These are phyloP conservation scores for Oscheius sp. DNA, from an alignment of 2,888 invertebrate genomes.

Conservation along the genomic window DNA sequence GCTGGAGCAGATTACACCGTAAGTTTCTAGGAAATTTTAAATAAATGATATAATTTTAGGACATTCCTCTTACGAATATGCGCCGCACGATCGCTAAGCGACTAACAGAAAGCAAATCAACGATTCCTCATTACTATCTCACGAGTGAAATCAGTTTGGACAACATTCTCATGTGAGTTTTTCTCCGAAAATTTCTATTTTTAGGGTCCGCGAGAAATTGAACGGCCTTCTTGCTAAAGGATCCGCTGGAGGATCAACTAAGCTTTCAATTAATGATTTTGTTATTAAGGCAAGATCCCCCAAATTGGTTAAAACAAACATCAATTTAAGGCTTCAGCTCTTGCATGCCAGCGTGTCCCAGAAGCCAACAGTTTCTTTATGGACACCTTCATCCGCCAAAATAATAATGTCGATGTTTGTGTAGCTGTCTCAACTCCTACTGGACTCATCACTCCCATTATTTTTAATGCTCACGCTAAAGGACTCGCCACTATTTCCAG, in stretches of 20 bases:
- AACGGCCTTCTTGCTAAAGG: conserved; percentile 60
- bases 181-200: conserved; percentile 67
- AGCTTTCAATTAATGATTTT: conserved; percentile 79
- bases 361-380: conserved; percentile 93
- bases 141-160: conserved; percentile 87
- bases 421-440: conserved; percentile 94
- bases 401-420: conserved; percentile 83
- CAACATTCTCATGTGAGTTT: conserved; percentile 75
- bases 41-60: conserved; percentile 17
- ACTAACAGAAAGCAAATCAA: conserved; percentile 77
- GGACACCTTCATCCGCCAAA: conserved; percentile 78
- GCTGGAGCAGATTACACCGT: conserved; percentile 42
- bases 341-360: conserved; percentile 73
- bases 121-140: conserved; percentile 96
- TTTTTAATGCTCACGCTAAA: conserved; percentile 76
- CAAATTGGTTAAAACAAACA: background rate
- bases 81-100: conserved; percentile 77
- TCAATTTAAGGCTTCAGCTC: conserved; percentile 74
- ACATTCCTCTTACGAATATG: conserved; percentile 55
- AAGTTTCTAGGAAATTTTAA: conserved; percentile 1
- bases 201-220: conserved; percentile 75
- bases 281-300: conserved; percentile 76
- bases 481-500: conserved; percentile 65
- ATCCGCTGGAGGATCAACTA: conserved; percentile 52
- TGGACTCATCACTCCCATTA: conserved; percentile 95